Percentiles rank a stretch among this genome's conserved stretches.
Conservation (phyloP, 2,113 vertebrate species). For the Turdus rufiventris region DNA sequence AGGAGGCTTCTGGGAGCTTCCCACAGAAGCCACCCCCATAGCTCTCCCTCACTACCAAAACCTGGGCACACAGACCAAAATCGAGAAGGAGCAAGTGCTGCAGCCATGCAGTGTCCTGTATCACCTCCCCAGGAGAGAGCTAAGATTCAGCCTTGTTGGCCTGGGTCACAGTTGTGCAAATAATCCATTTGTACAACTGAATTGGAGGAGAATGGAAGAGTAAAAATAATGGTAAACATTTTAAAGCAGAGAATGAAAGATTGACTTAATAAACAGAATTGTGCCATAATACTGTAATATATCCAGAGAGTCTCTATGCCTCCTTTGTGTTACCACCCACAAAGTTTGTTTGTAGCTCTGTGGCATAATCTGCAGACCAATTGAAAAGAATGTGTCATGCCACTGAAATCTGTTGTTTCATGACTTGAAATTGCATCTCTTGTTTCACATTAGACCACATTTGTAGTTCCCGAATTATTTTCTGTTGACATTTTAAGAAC, state of each 20-base stretch:
- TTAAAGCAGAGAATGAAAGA: conserved; percentile 1
- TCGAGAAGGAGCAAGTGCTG: too few species aligned
- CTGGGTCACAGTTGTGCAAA: neutral
- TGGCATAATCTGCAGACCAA: conserved; percentile 7
- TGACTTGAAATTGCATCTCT: neutral
- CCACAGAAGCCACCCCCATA: too few species aligned
- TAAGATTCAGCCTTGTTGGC: neutral
- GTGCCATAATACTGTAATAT: conserved; percentile 12
- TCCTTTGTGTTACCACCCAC: conserved; percentile 42
- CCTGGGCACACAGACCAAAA: neutral
- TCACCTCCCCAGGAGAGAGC: neutral
- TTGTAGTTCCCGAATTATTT: conserved; percentile 3
- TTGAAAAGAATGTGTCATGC: neutral
- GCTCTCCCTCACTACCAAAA: neutral
- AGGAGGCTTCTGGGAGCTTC: neutral
- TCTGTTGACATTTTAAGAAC: conserved; percentile 20
- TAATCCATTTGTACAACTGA: neutral
- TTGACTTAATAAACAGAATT: neutral
- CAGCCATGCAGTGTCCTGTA: neutral
- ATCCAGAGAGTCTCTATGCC: neutral
- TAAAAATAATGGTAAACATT: neutral
- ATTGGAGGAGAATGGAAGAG: neutral
- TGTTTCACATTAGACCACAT: neutral
- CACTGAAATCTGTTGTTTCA: neutral
- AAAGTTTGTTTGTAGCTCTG: conserved; percentile 21